Base-by-base conservation (phyloP, 2,113 vertebrate genomes). In the Sander lucioperca region DNA sequence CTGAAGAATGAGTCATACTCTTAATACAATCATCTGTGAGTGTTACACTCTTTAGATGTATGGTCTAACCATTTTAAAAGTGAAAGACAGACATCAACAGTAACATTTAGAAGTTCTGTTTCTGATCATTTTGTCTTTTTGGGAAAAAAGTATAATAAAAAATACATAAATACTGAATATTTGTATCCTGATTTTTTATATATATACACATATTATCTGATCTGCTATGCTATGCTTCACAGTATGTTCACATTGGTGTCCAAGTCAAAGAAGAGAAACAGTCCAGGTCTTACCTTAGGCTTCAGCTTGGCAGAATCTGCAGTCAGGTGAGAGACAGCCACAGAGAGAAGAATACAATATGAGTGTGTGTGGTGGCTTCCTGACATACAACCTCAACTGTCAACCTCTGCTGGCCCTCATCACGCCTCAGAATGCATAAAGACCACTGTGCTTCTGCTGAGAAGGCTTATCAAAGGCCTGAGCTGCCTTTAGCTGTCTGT, bases 271-370 rank as follows among this genome's bases (percentile, higher is more conserved):
- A 67, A 59, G n/a, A 79, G 74, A 71, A 83, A 33, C 14, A 58
- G 79, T 83, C 8, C n/a, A 15, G 65, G 65, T 90, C 96, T 97
- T 96, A 99, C 98, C 97, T 96, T 96, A 0, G 94, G 76, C 86
- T 95, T 97, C 80, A 86, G 79, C 82, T 92, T 96, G 73, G 94
- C 94, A 30, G 94, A 92, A 83, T 97, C 98, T 98, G 96, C 94
- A 97, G 97, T 86, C 76, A 95, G 95, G 75, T 94, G 95, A 91
- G 96, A 96, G 93, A 96, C 94, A 36, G 93, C 95, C 94, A 96
- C 95, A 87, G 96, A 95, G 95, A 94, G 91, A 77, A 62, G 80
- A 91, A 93, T 84, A 79, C 74, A 67, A 74, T 74, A 92, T 88
- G 65, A 93, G 89, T 47, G 74, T 1, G 74, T 1, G 65, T 74